These are phyloP conservation scores for Falco naumanni DNA, from an alignment of 2,797 vertebrate genomes.

Conservation along the genomic window DNA sequence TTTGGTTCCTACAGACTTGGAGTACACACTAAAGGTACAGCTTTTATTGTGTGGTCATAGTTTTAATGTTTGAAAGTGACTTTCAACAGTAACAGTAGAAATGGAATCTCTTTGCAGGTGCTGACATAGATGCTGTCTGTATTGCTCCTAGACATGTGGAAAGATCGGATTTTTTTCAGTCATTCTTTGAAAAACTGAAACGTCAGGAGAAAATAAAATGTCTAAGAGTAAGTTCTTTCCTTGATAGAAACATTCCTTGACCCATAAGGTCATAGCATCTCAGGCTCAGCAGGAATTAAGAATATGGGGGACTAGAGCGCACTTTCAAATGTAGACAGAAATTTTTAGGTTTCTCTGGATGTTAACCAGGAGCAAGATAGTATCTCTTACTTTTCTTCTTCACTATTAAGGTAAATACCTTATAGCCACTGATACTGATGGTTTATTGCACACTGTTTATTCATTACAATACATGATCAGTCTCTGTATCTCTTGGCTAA, in stretches of 20 bases:
- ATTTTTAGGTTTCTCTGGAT: neutral
- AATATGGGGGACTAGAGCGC: neutral
- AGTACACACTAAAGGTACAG: constrained; percentile 97
- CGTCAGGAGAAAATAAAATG: constrained; percentile 92
- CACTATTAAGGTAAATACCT: neutral
- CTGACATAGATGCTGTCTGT: constrained; percentile 97
- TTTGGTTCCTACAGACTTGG: constrained; percentile 98
- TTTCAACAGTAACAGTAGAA: neutral
- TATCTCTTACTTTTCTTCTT: neutral
- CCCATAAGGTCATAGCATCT: neutral
- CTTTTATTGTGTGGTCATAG: neutral
- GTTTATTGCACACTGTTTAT: neutral
- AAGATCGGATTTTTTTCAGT: constrained; percentile 94
- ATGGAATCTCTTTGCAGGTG: constrained; percentile 80
- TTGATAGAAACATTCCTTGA: neutral
- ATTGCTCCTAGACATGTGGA: constrained; percentile 96
- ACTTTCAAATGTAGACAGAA: neutral
- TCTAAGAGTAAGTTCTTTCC: constrained; percentile 82
- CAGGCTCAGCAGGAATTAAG: neutral
- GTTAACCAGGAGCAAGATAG: neutral
- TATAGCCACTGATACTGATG: neutral
- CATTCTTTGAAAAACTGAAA: constrained; percentile 96
- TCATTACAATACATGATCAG: neutral
- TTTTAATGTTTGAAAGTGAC: neutral
- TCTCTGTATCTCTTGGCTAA: neutral